Evolutionary conservation across 35 echinoderm and acorn worm genomes (phyloP).

Genomic region (Heliocidaris tuberculata): DNA sequence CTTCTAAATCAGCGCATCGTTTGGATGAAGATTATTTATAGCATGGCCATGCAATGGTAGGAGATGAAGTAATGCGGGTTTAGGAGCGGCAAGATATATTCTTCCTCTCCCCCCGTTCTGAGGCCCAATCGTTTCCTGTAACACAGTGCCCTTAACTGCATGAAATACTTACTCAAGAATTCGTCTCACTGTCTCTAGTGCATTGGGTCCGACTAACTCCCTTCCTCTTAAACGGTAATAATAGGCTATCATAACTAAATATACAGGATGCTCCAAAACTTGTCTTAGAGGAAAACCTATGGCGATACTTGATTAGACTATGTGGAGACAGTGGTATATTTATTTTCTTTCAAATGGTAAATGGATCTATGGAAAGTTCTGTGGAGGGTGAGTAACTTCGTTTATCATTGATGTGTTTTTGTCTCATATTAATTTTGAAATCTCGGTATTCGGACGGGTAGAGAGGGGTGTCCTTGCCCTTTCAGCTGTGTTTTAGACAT

Average conservation of each 20-base stretch:
- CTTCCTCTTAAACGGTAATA: background rate
- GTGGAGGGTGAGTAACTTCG: background rate
- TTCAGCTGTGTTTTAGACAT: too few species aligned
- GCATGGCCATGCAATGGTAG: background rate
- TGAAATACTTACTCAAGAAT: background rate
- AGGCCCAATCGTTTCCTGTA: background rate
- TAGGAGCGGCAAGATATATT: constrained; percentile 7
- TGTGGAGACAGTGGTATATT: background rate
- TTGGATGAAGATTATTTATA: background rate
- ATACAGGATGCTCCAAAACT: background rate
- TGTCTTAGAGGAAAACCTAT: background rate
- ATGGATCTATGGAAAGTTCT: constrained; percentile 1
- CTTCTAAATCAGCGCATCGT: background rate
- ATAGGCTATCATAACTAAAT: background rate
- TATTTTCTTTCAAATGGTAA: background rate
- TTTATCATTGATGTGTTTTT: background rate
- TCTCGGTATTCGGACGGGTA: background rate
- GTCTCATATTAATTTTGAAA: background rate
- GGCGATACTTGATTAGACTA: background rate
- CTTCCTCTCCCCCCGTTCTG: background rate
- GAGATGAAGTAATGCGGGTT: constrained; percentile 2
- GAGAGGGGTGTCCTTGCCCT: too few species aligned
- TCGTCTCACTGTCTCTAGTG: background rate
- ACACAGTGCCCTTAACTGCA: background rate
- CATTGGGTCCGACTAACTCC: background rate